Conservation (phyloP, 2,113 vertebrate genomes). For the Cynocephalus volans region DNA sequence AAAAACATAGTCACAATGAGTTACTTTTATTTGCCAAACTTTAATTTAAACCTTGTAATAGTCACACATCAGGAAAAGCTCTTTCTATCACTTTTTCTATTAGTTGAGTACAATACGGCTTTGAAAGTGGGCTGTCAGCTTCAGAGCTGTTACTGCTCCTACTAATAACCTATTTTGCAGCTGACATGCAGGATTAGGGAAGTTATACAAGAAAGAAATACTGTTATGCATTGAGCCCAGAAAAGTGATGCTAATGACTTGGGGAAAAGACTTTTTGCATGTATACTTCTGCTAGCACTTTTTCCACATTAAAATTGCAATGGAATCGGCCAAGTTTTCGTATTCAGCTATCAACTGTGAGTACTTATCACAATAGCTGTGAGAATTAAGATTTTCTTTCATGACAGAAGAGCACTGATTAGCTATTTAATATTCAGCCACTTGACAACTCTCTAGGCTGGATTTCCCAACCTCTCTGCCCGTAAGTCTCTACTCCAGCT, state of each 20-base stretch:
- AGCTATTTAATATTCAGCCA: neutral
- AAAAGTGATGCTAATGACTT: too few species aligned
- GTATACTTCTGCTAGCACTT: neutral
- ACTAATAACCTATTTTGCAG: neutral
- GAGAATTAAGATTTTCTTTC: neutral
- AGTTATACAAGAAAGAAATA: neutral
- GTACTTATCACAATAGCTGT: neutral
- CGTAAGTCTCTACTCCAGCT: neutral
- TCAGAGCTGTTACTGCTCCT: neutral
- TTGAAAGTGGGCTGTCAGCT: neutral
- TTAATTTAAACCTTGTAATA: neutral
- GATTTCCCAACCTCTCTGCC: neutral
- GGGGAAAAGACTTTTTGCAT: neutral
- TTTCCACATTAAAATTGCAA: neutral
- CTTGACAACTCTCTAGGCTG: neutral
- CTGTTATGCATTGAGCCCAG: neutral
- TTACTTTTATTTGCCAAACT: conserved; percentile 28
- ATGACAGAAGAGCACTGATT: neutral
- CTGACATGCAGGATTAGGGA: neutral
- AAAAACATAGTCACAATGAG: neutral
- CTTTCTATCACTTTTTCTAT: neutral
- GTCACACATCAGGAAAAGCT: neutral
- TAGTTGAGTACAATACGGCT: neutral
- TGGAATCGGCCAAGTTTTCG: neutral
- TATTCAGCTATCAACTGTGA: neutral